phyloP scores from a whole-genome alignment of 1,140 invertebrate genomes.

The Eupristina koningsbergeri region DNA sequence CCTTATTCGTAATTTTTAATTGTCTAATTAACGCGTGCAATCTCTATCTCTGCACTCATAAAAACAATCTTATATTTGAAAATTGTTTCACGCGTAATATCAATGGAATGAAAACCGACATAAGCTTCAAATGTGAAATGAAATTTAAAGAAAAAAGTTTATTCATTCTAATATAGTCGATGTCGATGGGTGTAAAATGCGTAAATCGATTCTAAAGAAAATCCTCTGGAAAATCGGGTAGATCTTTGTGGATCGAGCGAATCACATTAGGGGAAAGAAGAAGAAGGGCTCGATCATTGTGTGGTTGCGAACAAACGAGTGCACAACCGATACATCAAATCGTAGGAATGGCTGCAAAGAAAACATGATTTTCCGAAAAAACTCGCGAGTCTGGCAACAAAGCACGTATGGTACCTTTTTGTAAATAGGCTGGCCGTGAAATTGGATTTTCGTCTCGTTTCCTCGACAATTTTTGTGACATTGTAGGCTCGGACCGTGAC shows the following conservation, averaged over 20 bases:
- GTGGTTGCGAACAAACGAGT: not conserved
- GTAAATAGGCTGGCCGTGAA: not conserved
- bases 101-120: not conserved
- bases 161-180: not conserved
- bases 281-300: not conserved
- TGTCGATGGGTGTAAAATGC: not conserved
- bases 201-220: not conserved
- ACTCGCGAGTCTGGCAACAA: not conserved
- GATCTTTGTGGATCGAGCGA: not conserved
- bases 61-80: not conserved
- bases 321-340: constrained; percentile 9
- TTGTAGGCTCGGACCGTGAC: not conserved
- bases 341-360: not conserved
- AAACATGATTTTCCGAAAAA: constrained; percentile 14
- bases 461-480: not conserved
- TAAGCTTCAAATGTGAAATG: not conserved
- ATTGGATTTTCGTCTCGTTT: constrained; percentile 10
- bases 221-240: not conserved
- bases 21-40: no score
- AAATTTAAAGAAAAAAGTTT: not conserved
- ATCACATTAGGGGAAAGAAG: not conserved
- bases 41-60: no score
- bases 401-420: not conserved
- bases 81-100: not conserved
- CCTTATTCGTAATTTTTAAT: no score